Evolutionary conservation across 2,113 vertebrate genomes (phyloP).

Genomic region (Chionodraco myersi): DNA sequence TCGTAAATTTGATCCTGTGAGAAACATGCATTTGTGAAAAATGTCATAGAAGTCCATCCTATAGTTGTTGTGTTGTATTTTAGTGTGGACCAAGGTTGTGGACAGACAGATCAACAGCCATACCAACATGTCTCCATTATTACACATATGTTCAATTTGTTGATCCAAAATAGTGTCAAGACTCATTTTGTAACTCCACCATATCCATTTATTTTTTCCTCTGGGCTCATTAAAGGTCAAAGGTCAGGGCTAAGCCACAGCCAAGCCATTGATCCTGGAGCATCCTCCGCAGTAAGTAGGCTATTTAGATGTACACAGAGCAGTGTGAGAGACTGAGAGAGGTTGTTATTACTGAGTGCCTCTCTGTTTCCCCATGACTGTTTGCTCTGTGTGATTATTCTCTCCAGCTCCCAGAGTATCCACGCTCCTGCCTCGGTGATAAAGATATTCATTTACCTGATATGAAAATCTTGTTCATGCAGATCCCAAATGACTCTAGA

Average conservation of each 20-base stretch:
- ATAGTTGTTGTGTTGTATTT: neutral
- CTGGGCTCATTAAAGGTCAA: conserved; percentile 30
- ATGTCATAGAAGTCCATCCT: neutral
- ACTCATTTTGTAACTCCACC: neutral
- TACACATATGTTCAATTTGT: neutral
- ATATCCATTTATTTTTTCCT: neutral
- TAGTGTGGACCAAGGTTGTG: neutral
- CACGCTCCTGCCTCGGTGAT: conserved; percentile 67
- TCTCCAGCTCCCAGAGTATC: conserved; percentile 67
- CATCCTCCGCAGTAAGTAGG: conserved; percentile 56
- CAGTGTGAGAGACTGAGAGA: conserved; percentile 58
- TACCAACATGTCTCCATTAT: conserved; percentile 9
- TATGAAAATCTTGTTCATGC: conserved; percentile 79
- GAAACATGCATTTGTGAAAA: neutral
- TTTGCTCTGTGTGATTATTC: conserved; percentile 81
- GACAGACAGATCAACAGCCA: neutral
- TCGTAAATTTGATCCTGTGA: neutral
- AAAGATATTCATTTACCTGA: conserved; percentile 83
- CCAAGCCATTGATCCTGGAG: conserved; percentile 56
- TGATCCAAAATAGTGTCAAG: conserved; percentile 4
- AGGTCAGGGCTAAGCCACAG: conserved; percentile 56
- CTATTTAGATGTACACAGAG: conserved; percentile 68
- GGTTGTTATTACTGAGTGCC: conserved; percentile 71
- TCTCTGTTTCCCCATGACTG: conserved; percentile 73
- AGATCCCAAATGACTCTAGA: conserved; percentile 75